Percentiles rank a stretch among this genome's conserved stretches.
Conservation (phyloP, 2,797 vertebrate species). For the Anguilla megastoma region DNA sequence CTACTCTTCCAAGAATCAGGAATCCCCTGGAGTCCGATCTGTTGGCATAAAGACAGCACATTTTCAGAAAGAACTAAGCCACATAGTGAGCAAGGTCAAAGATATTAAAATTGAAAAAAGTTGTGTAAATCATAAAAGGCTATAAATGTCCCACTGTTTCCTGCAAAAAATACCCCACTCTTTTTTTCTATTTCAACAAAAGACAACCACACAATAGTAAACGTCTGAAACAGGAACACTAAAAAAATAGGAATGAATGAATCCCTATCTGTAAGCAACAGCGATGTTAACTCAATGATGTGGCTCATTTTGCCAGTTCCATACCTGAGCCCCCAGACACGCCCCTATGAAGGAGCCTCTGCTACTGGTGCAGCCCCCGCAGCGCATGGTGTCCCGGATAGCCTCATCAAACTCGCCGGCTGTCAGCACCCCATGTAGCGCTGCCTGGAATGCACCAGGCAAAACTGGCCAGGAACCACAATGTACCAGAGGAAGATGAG, state of each 20-base stretch:
- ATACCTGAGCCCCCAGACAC: conserved; percentile 71
- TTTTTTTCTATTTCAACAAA: background rate
- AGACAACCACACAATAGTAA: background rate
- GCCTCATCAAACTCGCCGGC: conserved; percentile 61
- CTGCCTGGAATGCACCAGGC: conserved; percentile 71
- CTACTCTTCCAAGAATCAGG: conserved; percentile 66
- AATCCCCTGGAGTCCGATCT: conserved; percentile 66
- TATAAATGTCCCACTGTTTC: background rate
- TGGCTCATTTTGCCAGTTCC: background rate
- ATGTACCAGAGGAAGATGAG: background rate
- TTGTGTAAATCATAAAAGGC: background rate
- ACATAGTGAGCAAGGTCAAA: conserved; percentile 8
- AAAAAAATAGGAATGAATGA: background rate
- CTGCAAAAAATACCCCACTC: background rate
- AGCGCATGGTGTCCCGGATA: conserved; percentile 68
- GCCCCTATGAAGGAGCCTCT: conserved; percentile 69
- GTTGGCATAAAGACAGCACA: conserved; percentile 39
- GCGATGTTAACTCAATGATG: background rate
- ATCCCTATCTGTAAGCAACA: background rate
- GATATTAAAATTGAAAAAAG: conserved; percentile 21
- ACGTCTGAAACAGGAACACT: background rate
- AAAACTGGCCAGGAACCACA: conserved; percentile 51
- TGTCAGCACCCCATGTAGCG: conserved; percentile 69
- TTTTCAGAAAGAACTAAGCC: conserved; percentile 33
- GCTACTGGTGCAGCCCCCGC: conserved; percentile 70